A percentile compares a stretch with the other conserved stretches of the same genome.
These are phyloP conservation scores for Dioctria rufipes DNA, from an alignment of 2,888 invertebrate genomes.

Conservation along the genomic window DNA sequence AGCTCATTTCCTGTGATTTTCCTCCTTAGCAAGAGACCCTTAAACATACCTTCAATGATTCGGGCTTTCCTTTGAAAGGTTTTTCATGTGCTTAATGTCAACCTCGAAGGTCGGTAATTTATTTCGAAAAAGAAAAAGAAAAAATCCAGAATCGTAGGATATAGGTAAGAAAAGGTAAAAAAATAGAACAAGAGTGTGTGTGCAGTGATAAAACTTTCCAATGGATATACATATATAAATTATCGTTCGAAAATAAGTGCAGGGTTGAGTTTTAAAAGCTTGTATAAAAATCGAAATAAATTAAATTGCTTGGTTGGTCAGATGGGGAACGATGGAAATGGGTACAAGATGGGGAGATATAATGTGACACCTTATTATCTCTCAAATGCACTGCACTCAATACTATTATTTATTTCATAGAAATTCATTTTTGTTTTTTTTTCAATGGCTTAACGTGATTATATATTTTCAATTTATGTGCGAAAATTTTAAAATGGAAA, in stretches of 20 bases:
- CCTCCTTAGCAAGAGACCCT: slow-evolving; percentile 40
- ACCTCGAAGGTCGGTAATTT: slow-evolving; percentile 49
- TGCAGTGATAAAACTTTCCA: not conserved
- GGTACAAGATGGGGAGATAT: too few species aligned
- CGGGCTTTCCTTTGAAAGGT: slow-evolving; percentile 39
- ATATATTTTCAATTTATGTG: slow-evolving; percentile 9
- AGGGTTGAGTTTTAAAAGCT: not conserved
- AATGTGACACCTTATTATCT: too few species aligned
- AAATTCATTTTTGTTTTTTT: not conserved
- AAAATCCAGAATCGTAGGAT: slow-evolving; percentile 5
- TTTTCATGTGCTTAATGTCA: slow-evolving; percentile 52
- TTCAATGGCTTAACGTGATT: not conserved
- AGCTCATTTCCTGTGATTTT: slow-evolving; percentile 47
- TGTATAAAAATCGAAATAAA: not conserved
- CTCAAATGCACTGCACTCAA: too few species aligned
- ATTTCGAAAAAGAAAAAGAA: slow-evolving; percentile 22
- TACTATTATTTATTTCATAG: not conserved
- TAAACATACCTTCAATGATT: slow-evolving; percentile 38
- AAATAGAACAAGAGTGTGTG: not conserved
- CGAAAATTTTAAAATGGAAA: not conserved
- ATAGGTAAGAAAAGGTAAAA: not conserved
- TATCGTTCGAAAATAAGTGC: not conserved
- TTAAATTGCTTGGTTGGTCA: not conserved
- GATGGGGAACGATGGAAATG: not conserved
- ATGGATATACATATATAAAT: not conserved